Base-by-base conservation (phyloP, 2,888 invertebrate species). In the Hydropsyche betteni region DNA sequence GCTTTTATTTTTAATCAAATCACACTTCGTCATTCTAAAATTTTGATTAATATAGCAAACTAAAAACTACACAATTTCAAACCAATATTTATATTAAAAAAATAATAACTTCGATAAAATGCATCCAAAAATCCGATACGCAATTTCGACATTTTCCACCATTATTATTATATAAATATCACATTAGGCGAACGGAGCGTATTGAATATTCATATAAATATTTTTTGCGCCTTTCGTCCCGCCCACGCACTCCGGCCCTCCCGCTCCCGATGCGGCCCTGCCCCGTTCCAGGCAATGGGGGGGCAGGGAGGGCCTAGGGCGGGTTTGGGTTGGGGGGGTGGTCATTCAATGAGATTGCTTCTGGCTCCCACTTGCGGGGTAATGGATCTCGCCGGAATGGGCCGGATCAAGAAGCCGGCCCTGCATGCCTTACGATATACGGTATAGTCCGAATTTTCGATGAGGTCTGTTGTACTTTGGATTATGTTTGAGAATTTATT, bases 311-410 rank as follows among this genome's bases (percentile, higher is more conserved):
- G 80, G 82, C 81, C 81, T 80, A 82, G 81, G 75, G 79, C 80
- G 83, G 83, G 83, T 83, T 33, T 24, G 68, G 51, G 71, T 24
- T 16, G 53, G 82, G 84, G 83, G 84, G 85, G 84, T 84, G 88
- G 88, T 88, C 88, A 88, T 88, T 87, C 87, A 87, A 87, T 87
- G 87, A 87, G 88, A 88, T 88, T 88, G 88, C 88, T 87, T 87
- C 87, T 87, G 86, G 87, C 87, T 85, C 50, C 76, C 74, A 58
- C 69, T 83, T 85, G 84, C 84, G 82, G 83, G 84, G 88, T 88
- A 88, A 87, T 88, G 88, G 87, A 88, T 88, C 87, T 85, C 83
- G 82, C 85, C 85, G 82, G 87, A 87, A 87, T 87, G 86, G 85
- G 87, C 86, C 86, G 84, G 84, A 86, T 86, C 85, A 86, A 85